Evolutionary conservation across 2,888 invertebrate species (phyloP), one percentile per base, ranked within the genome.

Genomic region (Dioctria rufipes): DNA sequence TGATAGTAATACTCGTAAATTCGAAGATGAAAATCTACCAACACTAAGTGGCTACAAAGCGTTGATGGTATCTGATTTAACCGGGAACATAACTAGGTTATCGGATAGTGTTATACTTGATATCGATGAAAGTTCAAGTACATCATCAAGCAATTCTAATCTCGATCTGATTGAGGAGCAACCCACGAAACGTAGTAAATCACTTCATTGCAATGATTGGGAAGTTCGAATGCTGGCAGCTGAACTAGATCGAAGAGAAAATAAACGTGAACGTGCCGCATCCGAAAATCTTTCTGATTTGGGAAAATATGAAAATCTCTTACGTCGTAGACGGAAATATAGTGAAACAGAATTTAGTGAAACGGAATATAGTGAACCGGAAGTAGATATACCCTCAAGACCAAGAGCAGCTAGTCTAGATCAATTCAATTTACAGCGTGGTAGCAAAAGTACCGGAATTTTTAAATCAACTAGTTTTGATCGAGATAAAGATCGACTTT

Each of bases 221-320:
- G 95, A 95, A 87, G 93, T 95, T 0, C 91, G 92, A 87, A 94
- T 95, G 94, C 88, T 95, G 54, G 95, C 94, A 0, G 92, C 94
- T 83, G 94, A 95, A 86, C 90, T 95, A 83, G 93, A 93, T 83
- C 90, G 91, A 77, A 89, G 92, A 78, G 92, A 92, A 84, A 86
- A 85, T 65, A 85, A 86, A 67, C 87, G 88, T 0, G 87, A 86
- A 0, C 86, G 86, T 46, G 87, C 88, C 0, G 85, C 87, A 0
- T 86, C 88, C 40, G 88, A 86, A 81, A 86, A 71, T 40, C 39
- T 71, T 9, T 9, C 51, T n/a, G 54, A 54, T 39, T 11, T 71
- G 51, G 71, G 71, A 5, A 58, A 71, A 54, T 71, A 54, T 8
- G 71, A 54, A 9, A 71, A 71, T 40, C 54, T 88, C 69, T 85